These are phyloP conservation scores for silkworm (Bombyx mori) DNA, from an alignment of 1,140 invertebrate species.

Conservation along the genomic window ASM3026992v2 NC_085116.1:4919001-4919500, in stretches of 20 bases:
- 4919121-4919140: conserved; percentile 25
- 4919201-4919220: conserved; percentile 27
- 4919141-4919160: conserved; percentile 42
- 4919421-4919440: conserved; percentile 44
- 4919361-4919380: conserved; percentile 35
- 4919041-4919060: conserved; percentile 29
- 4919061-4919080: conserved; percentile 37
- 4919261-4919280: conserved; percentile 40
- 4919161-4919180: conserved; percentile 29
- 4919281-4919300: conserved; percentile 34
- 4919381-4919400: conserved; percentile 42
- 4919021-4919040: conserved; percentile 44
- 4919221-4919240: conserved; percentile 32
- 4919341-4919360: conserved; percentile 23
- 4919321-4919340: conserved; percentile 50
- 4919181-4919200: conserved; percentile 27
- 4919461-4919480: conserved; percentile 46
- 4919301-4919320: conserved; percentile 23
- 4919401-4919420: conserved; percentile 40
- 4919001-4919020: conserved; percentile 28
- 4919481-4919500: conserved; percentile 36
- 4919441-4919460: conserved; percentile 40
- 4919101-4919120: conserved; percentile 32
- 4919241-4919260: conserved; percentile 32
- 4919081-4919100: conserved; percentile 25